phyloP scores from a whole-genome alignment of 2,113 vertebrate species.

The Arvicanthis niloticus region DNA sequence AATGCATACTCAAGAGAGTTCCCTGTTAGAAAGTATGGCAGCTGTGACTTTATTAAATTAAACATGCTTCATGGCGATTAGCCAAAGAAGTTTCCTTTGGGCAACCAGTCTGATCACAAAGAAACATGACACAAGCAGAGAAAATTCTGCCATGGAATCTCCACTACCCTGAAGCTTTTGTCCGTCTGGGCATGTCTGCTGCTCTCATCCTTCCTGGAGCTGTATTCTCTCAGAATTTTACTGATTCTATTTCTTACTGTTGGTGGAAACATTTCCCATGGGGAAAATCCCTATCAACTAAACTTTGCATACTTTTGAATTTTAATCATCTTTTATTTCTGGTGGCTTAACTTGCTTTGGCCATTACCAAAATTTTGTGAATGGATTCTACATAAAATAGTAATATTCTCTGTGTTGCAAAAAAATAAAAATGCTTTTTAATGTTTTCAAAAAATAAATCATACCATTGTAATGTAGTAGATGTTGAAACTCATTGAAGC shows the following conservation, averaged over 20 bases:
- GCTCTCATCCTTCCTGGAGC: not conserved
- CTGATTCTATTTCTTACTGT: not conserved
- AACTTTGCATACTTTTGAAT: not conserved
- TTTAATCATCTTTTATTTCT: not conserved
- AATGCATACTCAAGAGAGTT: conserved; percentile 47
- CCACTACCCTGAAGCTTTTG: not conserved
- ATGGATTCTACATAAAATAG: not conserved
- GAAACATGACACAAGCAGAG: not conserved
- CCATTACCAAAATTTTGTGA: not conserved
- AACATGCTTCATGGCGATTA: conserved; percentile 75
- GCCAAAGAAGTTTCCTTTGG: conserved; percentile 67
- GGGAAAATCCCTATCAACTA: not conserved
- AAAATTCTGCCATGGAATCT: not conserved
- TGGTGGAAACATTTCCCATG: not conserved
- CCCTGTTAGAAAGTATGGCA: conserved; percentile 20
- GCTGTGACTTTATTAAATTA: conserved; percentile 81
- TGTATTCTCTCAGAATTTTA: not conserved
- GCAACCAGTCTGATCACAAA: conserved; percentile 33
- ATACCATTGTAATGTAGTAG: not conserved
- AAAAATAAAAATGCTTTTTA: not conserved
- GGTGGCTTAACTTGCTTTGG: not conserved
- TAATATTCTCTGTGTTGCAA: not conserved
- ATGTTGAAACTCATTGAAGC: not conserved
- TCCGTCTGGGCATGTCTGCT: not conserved
- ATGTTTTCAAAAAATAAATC: not conserved